Percentiles rank a stretch among this genome's conserved stretches.
Evolutionary conservation across 2,797 vertebrate genomes (phyloP).

Genomic region (Falco concolor): DNA sequence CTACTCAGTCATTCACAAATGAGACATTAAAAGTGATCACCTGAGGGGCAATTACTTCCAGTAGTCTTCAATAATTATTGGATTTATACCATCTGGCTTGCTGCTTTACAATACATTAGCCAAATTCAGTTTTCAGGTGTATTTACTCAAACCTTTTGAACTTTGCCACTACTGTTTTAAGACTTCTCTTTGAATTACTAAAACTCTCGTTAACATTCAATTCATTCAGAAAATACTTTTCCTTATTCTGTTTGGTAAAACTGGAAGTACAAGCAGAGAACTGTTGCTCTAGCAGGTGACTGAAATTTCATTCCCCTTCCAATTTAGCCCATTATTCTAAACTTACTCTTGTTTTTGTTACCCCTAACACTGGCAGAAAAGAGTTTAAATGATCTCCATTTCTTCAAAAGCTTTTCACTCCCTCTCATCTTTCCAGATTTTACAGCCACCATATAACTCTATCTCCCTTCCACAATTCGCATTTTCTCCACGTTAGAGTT

Average conservation of each 20-base stretch:
- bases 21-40: neutral
- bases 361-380: neutral
- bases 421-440: neutral
- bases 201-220: neutral
- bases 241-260: neutral
- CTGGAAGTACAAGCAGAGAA: neutral
- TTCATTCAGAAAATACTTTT: neutral
- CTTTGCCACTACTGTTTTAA: neutral
- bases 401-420: neutral
- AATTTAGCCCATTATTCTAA: neutral
- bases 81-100: neutral
- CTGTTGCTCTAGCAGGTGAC: neutral
- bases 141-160: neutral
- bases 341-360: neutral
- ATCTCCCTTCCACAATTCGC: neutral
- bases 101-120: neutral
- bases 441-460: neutral
- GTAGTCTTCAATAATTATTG: neutral
- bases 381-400: neutral
- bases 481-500: neutral
- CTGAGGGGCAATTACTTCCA: neutral
- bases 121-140: neutral
- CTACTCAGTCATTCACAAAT: neutral
- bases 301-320: neutral
- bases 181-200: neutral